These are phyloP conservation scores for Salvelinus namaycush DNA, from an alignment of 2,113 vertebrate species.

Conservation along the genomic window DNA sequence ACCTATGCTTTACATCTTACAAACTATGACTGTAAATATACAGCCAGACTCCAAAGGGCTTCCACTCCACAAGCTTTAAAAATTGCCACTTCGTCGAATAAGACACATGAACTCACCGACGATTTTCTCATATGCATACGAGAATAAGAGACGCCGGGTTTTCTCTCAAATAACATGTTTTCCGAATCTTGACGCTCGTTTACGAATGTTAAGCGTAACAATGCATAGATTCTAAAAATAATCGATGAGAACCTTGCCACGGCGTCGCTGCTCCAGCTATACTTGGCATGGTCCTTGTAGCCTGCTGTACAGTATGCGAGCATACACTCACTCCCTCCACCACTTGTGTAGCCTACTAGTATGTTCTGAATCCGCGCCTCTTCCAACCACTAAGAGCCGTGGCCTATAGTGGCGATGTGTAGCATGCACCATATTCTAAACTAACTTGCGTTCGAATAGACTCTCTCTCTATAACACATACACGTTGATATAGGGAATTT, in stretches of 20 bases:
- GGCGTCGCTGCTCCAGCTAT: constrained; percentile 19
- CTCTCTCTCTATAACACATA: too few relatives aligned
- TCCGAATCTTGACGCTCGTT: not conserved
- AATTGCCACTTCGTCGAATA: constrained; percentile 54
- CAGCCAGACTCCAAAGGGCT: constrained; percentile 57
- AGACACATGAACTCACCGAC: constrained; percentile 50
- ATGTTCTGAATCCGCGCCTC: constrained; percentile 34
- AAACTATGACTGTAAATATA: constrained; percentile 38
- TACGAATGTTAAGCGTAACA: constrained; percentile 9
- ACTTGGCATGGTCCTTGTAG: constrained; percentile 3
- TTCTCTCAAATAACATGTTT: constrained; percentile 52
- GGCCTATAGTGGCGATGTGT: constrained; percentile 8
- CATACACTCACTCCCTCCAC: not conserved
- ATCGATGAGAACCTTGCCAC: constrained; percentile 7
- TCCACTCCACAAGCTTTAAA: constrained; percentile 40
- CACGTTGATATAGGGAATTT: too few relatives aligned
- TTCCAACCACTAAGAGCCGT: constrained; percentile 16
- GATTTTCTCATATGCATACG: constrained; percentile 38
- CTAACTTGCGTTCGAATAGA: too few relatives aligned
- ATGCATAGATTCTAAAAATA: not conserved
- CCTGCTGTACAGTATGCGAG: constrained; percentile 8
- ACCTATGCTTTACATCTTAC: constrained; percentile 26
- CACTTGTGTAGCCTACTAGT: constrained; percentile 3
- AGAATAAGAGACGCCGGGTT: constrained; percentile 23
- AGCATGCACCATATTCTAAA: constrained; percentile 5